Evolutionary conservation across 1,140 invertebrate species (phyloP).

Genomic region (Myzus persicae): DNA sequence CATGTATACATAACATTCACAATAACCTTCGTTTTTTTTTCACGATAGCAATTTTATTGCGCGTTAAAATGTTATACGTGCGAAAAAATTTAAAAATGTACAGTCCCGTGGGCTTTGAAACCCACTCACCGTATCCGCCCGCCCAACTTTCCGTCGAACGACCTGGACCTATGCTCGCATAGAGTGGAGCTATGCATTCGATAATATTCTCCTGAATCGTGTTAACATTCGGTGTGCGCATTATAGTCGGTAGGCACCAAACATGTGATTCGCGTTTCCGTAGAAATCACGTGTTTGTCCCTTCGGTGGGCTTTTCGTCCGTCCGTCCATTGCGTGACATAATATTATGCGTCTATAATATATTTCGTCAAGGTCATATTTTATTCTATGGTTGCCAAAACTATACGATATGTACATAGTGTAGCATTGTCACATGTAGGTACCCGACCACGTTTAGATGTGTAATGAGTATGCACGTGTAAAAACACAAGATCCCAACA

Average conservation of each 20-base stretch:
- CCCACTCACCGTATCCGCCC: not conserved
- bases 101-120: not conserved
- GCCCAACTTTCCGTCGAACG: not conserved
- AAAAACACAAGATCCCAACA: not conserved
- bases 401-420: not conserved
- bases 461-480: not conserved
- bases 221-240: not conserved
- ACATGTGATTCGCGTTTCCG: not conserved
- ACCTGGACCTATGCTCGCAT: not conserved
- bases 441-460: not conserved
- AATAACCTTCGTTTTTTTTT: not conserved
- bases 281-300: conserved; percentile 3
- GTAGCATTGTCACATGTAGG: not conserved
- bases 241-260: not conserved
- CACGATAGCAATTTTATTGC: not conserved
- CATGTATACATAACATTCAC: not conserved
- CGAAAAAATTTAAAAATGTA: not conserved
- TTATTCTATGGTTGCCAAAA: not conserved
- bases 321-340: not conserved
- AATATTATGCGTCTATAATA: not conserved
- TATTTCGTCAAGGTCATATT: not conserved
- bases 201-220: not conserved
- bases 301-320: not conserved
- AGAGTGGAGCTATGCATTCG: not conserved
- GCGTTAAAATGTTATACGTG: not conserved